phyloP scores from a whole-genome alignment of 2,113 vertebrate genomes.

The Fregata magnificens region DNA sequence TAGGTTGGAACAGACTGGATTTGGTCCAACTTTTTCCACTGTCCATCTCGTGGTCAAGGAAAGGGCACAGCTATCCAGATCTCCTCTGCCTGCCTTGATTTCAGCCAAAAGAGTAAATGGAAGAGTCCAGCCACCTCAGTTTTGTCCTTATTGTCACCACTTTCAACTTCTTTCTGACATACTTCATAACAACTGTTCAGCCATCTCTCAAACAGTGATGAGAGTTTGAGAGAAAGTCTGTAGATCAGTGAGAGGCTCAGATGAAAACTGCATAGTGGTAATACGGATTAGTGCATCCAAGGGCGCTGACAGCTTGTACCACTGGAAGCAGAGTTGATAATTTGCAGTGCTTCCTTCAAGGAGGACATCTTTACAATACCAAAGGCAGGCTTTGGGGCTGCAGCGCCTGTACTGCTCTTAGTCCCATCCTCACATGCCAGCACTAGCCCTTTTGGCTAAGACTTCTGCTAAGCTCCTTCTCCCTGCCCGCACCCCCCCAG shows the following conservation, averaged over 20 bases:
- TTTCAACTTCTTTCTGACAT: not conserved
- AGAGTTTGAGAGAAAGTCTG: not conserved
- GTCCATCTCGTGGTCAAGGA: too few species aligned
- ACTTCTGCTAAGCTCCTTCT: not conserved
- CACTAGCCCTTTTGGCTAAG: not conserved
- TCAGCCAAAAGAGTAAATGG: not conserved
- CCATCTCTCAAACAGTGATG: not conserved
- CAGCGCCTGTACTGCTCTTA: not conserved
- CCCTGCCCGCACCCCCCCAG: not conserved
- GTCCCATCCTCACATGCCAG: not conserved
- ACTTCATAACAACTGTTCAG: not conserved
- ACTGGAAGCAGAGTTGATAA: not conserved
- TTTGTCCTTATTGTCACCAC: not conserved
- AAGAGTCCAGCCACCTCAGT: not conserved
- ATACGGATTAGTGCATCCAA: not conserved
- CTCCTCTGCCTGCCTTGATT: not conserved
- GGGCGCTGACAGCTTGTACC: not conserved
- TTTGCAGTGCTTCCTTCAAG: not conserved
- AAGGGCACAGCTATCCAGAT: not conserved
- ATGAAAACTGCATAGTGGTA: fast-evolving
- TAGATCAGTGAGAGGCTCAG: not conserved
- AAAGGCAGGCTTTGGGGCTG: not conserved
- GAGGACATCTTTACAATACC: not conserved
- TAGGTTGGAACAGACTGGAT: not conserved
- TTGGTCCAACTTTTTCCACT: not conserved